Evolutionary conservation across 2,113 vertebrate genomes (phyloP).

Genomic region (Actenoides lindsayi): DNA sequence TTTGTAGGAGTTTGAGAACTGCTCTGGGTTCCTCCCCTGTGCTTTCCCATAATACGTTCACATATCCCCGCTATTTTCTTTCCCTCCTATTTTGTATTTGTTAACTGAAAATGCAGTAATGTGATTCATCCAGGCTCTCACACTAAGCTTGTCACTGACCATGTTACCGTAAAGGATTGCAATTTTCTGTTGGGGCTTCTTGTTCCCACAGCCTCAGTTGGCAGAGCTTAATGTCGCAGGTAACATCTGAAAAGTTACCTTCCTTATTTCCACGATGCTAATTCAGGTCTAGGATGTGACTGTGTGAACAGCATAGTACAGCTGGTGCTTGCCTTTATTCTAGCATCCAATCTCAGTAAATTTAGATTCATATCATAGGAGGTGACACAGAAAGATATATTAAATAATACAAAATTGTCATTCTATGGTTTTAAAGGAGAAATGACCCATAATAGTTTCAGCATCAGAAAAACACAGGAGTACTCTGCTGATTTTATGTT

Average conservation of each 20-base stretch:
- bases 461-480: background rate
- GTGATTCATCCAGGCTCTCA: accelerated
- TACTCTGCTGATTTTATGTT: background rate
- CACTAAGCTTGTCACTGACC: accelerated
- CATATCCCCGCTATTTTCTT: background rate
- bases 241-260: background rate
- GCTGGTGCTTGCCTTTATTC: background rate
- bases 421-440: background rate
- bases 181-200: background rate
- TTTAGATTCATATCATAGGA: background rate
- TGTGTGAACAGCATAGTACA: background rate
- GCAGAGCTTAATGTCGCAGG: background rate
- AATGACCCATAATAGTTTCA: background rate
- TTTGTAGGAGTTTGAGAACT: background rate
- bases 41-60: background rate
- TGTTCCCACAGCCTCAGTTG: background rate
- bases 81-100: accelerated
- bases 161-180: background rate
- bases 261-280: accelerated
- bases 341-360: background rate
- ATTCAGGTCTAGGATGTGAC: background rate
- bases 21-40: accelerated
- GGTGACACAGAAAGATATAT: background rate
- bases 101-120: background rate
- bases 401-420: background rate